Base-by-base conservation (phyloP, 2,888 invertebrate species). In the Therioaphis trifolii region DNA sequence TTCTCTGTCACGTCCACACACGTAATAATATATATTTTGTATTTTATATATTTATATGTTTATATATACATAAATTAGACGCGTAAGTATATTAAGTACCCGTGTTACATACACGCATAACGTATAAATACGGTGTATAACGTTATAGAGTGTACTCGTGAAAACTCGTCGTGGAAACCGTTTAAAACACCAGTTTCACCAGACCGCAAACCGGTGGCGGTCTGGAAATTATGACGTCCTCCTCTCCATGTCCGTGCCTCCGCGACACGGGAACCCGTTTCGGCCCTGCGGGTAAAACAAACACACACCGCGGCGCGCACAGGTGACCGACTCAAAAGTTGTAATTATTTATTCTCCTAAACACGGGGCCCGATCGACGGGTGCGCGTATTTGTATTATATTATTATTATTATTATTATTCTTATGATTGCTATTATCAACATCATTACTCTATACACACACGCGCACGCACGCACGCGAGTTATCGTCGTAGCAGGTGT, bases 331-430 rank as follows among this genome's bases (percentile, higher is more conserved):
- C 74, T 82, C 63, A 40, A 82, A 74, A 74, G 74, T 82, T 74
- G 74, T 82, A 82, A 82, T 82, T 74, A 82, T 82, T 66, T n/a
- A 74, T 74, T 74, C 24, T 82, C n/a, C 35, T 82, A 82, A 82
- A 74, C 82, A 82, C 63, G 72, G 46, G n/a, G n/a, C n/a, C n/a
- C n/a, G 35, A 35, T 35, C 35, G 35, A 35, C 35, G 3, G 4
- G 35, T 7, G 35, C 7, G 35, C 3, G 4, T 35, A 35, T 35
- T 35, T 35, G 35, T 35, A 35, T 35, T 35, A 35, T 7, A 7
- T 35, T 35, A 35, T n/a, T n/a, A n/a, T n/a, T 35, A 35, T 35
- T 35, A 35, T 35, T 35, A 35, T 7, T 35, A 35, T 35, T 35
- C 3, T 35, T 35, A 35, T 35, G 4, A 35, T 7, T 35, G 7